Conservation (phyloP, 2,797 vertebrate genomes). For the Leptoclinus maculatus region DNA sequence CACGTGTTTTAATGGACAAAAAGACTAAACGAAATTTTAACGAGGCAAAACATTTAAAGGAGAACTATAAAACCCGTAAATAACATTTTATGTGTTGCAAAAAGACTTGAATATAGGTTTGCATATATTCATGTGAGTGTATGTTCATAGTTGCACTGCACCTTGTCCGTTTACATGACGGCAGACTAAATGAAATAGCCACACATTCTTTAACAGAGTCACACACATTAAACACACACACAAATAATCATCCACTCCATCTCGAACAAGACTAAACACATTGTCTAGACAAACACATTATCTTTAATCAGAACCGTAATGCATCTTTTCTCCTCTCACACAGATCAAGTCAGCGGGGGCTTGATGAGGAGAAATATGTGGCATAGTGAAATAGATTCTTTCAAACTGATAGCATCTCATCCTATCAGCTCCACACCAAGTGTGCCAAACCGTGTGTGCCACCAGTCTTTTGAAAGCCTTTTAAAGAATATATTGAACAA, state of each 20-base stretch:
- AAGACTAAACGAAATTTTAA: neutral
- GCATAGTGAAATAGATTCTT: slow-evolving; percentile 80
- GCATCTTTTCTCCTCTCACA: slow-evolving; percentile 69
- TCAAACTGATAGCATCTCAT: slow-evolving; percentile 78
- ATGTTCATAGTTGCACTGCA: slow-evolving; percentile 6
- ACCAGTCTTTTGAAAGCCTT: slow-evolving; percentile 77
- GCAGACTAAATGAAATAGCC: slow-evolving; percentile 19
- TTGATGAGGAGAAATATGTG: slow-evolving; percentile 63
- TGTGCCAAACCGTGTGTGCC: slow-evolving; percentile 63
- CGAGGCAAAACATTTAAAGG: neutral
- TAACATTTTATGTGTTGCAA: neutral
- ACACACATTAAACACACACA: slow-evolving; percentile 11
- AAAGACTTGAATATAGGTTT: neutral
- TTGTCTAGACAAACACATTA: slow-evolving; percentile 74
- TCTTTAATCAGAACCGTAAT: slow-evolving; percentile 71
- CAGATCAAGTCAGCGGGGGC: slow-evolving; percentile 62
- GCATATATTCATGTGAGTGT: neutral
- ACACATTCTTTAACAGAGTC: slow-evolving; percentile 21
- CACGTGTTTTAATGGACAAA: neutral
- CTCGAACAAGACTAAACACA: slow-evolving; percentile 55
- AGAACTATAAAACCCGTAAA: neutral
- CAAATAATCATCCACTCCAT: slow-evolving; percentile 16
- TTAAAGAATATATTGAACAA: slow-evolving; percentile 80
- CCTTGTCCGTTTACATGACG: slow-evolving; percentile 10
- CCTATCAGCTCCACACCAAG: slow-evolving; percentile 63